phyloP scores from a whole-genome alignment of 2,888 invertebrate species.

The Palloptera scutellata region DNA sequence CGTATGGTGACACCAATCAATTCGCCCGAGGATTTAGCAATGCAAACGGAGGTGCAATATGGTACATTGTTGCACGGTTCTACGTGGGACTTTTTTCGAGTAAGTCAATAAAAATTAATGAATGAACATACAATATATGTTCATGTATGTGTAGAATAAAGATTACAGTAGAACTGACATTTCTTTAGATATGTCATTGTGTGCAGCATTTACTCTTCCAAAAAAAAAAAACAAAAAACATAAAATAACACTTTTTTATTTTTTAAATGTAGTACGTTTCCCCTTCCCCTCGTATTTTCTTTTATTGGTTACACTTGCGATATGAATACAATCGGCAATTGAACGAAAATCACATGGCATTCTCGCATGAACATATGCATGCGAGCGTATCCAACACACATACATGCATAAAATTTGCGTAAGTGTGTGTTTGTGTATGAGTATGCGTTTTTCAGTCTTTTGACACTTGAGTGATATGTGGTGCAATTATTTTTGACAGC shows the following conservation, averaged over 20 bases:
- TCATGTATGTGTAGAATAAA: background rate
- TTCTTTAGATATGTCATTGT: background rate
- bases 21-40: slow-evolving; percentile 87
- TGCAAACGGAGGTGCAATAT: slow-evolving; percentile 93
- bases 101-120: slow-evolving; percentile 39
- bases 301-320: background rate
- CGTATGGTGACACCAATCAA: slow-evolving; percentile 96
- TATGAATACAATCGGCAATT: background rate
- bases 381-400: background rate
- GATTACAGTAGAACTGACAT: background rate
- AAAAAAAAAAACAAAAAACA: background rate
- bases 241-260: background rate
- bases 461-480: slow-evolving; percentile 43
- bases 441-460: slow-evolving; percentile 14
- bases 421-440: background rate
- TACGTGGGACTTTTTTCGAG: slow-evolving; percentile 85
- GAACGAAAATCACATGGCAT: background rate
- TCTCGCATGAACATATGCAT: slow-evolving; percentile 1
- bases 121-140: background rate
- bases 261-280: background rate
- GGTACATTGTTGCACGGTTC: slow-evolving; percentile 82
- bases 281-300: background rate
- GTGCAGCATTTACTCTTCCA: background rate
- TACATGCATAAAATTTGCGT: background rate
- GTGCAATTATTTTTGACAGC: slow-evolving; percentile 44